Evolutionary conservation across 2,113 vertebrate genomes (phyloP), one percentile per base, ranked within the genome.

Genomic region (Danionella cerebrum): DNA sequence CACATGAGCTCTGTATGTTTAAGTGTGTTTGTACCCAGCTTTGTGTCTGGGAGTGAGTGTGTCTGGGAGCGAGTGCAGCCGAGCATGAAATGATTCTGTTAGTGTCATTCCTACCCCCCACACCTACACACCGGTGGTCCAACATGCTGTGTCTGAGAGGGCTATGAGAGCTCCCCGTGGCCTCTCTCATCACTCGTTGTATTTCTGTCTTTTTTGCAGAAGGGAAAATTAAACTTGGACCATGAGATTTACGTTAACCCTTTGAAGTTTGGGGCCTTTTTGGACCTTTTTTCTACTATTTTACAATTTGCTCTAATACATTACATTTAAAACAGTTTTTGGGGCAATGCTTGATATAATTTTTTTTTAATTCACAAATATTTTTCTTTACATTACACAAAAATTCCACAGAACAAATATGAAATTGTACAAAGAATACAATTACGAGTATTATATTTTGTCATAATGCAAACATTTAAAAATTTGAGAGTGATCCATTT

Each of bases 41-140:
- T 21, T 16, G 10, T 12, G 44, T 50, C 42, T 9, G 42, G n/a
- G 60, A 1, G 62, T 16, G 44, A 24, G 39, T 57, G 65, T 45
- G 65, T 44, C 36, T 55, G 66, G 31, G 19, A 47, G 53, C n/a
- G 77, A 86, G 83, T 77, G 88, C 58, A 68, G 72, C 84, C 87
- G 88, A 90, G 89, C 92, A 83, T 94, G 90, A 95, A 95, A 96
- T 92, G 85, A 92, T 94, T 94, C 91, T 90, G 90, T 92, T 94
- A 97, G 90, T 88, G 92, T 94, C 89, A 89, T 91, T 90, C 91
- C 87, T 91, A 87, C 87, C 65, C 78, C 86, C 90, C 91, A 84
- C 88, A 91, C 92, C 44, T 45, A 42, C 47, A 55, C 65, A 13
- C 24, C n/a, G 33, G 21, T 16, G 3, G 38, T 16, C 5, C 35